Evolutionary conservation across 92 coral and sea anemone species (phyloP), one percentile per base, ranked within the genome.

Genomic region (Metridium senile): DNA sequence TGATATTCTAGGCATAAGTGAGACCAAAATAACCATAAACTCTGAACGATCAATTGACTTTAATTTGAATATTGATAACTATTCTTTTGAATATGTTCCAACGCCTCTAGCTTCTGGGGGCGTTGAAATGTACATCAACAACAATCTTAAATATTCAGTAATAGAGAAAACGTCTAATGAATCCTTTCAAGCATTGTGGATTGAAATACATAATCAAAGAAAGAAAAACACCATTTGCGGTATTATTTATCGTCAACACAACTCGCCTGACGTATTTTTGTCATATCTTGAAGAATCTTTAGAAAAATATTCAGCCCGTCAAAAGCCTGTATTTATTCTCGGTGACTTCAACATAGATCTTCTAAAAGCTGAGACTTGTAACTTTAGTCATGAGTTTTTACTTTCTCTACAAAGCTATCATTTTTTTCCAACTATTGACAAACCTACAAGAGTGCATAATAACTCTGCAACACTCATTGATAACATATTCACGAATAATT

Each of bases 391-490:
- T 21, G 57, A 66, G 56, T 84, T 84, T 65, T 64, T 84, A 46
- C 30, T 80, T 29, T 32, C 81, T 21, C 72, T 80, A 27, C 85
- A 72, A 63, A 85, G 89, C 32, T 85, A 71, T 62, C 31, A 51
- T 61, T 54, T 81, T 62, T 35, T 65, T 43, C 85, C 85, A 71
- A 29, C 85, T 8, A 64, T 79, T 25, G 80, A 79, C 57, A 86
- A 86, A 63, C 81, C 90, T 21, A 75, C 83, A n/a, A 70, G 86
- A 58, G 78, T 82, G n/a, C n/a, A n/a, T n/a, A n/a, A n/a, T n/a
- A n/a, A n/a, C n/a, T n/a, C n/a, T n/a, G n/a, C n/a, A 21, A 66
- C 82, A 19, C 66, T 86, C 9, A 74, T 85, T 54, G 76, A 75
- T 53, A 74, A 75, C 75, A 82, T 74, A 26, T 74, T 81, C 33